Base-by-base conservation (phyloP, 2,797 vertebrate genomes). In the Semotilus atromaculatus region DNA sequence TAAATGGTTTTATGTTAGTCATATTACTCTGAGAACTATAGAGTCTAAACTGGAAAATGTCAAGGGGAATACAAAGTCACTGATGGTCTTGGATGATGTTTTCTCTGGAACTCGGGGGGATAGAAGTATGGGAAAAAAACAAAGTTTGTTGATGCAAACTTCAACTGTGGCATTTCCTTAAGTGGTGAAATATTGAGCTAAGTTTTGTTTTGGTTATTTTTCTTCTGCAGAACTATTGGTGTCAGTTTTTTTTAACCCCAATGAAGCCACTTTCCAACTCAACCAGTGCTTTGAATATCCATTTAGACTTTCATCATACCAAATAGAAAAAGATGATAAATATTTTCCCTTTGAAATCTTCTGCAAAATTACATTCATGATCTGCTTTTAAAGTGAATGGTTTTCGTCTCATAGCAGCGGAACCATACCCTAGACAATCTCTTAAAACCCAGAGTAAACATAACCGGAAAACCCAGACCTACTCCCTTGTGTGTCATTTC, bases 1-100 rank as follows among this genome's bases (percentile, higher is more conserved):
- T 66, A 75, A 75, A 67, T 83, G 60, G 71, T 75, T 83, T 75
- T 75, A 83, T 83, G 81, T 83, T 75, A 71, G 43, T 83, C 60
- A 53, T 83, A 83, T 75, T 75, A 83, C 71, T 74, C 55, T 48
- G 60, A 53, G 71, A 74, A 83, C 66, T 75, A 66, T 51, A 38
- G 70, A 74, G 31, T 82, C 71, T 64, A 66, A 75, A 66, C 51
- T 83, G 71, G 43, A 36, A 29, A 75, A 83, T 83, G 81, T 83
- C 71, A 83, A 83, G 71, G 58, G 71, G 60, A 83, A 75, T 21
- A 53, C 58, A 75, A 82, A 75, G 81, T 75, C 81, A 75, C 23
- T 8, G 67, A 75, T 18, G 6, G 6, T 58, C 31, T 38, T 3
- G 3, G 60, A 75, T 79, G 26, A 40, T 66, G 71, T 74, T 66